Base-by-base conservation (phyloP, 1,140 invertebrate species). In the Dendroctonus ponderosae region DNA sequence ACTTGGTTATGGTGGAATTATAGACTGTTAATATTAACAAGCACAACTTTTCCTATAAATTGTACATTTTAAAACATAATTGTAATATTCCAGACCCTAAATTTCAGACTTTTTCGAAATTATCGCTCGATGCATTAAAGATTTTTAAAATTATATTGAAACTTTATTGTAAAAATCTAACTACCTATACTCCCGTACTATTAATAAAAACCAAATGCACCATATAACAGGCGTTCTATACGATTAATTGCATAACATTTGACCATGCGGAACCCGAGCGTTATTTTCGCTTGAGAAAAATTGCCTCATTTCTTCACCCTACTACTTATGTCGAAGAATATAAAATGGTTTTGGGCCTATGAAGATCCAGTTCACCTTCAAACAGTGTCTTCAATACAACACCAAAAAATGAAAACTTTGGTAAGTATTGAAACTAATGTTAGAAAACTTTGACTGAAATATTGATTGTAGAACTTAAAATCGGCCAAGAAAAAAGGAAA, bases 391-490 rank as follows among this genome's bases (percentile, higher is more conserved):
- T 41, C 37, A 40, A 56, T 11, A 26, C 26, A 26, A 26, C 7
- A n/a, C 14, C 50, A 14, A 56, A 56, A 51, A 8, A 56, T 56
- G 53, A 56, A 56, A 56, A 56, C 53, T 56, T 56, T 56, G 53
- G 53, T 56, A 41, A 56, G 53, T 8, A 40, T 9, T 40, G 26
- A 26, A 26, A 26, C 26, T 26, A 26, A 26, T 26, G 3, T 26
- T 26, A 26, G 1, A 26, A 26, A 26, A 26, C 1, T 26, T 26
- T 26, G 26, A n/a, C 26, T 26, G 3, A 3, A 26, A 26, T 1
- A 3, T 26, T 26, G 26, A 26, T 26, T 26, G 26, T 3, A 26
- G 26, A 26, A 26, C 26, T 26, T 26, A 26, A 26, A 26, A 26
- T 26, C 26, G 26, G 26, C 1, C 3, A 26, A 26, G 26, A 26